Conservation (phyloP, 1,140 invertebrate species). For the Ostrea denselamellosa region DNA sequence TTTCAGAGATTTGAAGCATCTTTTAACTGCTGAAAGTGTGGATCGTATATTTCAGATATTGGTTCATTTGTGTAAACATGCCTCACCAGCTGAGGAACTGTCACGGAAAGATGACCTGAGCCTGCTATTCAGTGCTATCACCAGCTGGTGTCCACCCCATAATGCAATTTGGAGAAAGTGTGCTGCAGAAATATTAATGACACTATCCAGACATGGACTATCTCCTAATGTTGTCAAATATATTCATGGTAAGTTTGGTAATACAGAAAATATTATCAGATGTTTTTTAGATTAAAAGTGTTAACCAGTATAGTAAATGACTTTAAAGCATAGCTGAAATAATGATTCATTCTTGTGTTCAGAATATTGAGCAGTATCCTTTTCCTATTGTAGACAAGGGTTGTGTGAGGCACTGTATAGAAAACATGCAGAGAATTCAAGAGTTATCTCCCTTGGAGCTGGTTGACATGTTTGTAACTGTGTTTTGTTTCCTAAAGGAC, state of each 20-base stretch:
- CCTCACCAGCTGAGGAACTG: slow-evolving; percentile 94
- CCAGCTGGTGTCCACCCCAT: slow-evolving; percentile 93
- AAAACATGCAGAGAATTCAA: slow-evolving; percentile 95
- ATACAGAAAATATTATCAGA: neutral
- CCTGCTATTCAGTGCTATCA: slow-evolving; percentile 97
- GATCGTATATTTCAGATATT: slow-evolving; percentile 84
- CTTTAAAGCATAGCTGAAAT: too few relatives aligned
- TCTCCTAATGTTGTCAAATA: slow-evolving; percentile 95
- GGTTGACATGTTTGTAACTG: slow-evolving; percentile 98
- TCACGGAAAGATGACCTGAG: slow-evolving; percentile 97
- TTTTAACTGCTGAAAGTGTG: too few relatives aligned
- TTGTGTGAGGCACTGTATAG: slow-evolving; percentile 95
- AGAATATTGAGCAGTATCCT: neutral
- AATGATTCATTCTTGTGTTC: too few relatives aligned
- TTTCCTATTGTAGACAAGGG: slow-evolving; percentile 87
- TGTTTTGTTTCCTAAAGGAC: slow-evolving; percentile 98
- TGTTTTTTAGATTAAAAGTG: too few relatives aligned
- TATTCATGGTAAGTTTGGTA: slow-evolving; percentile 91
- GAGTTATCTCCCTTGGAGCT: slow-evolving; percentile 96
- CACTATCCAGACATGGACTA: slow-evolving; percentile 94
- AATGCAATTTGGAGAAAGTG: slow-evolving; percentile 98
- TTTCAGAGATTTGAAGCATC: too few relatives aligned
- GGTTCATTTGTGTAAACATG: slow-evolving; percentile 93
- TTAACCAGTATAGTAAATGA: too few relatives aligned
- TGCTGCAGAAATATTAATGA: slow-evolving; percentile 96